Evolutionary conservation across 2,113 vertebrate genomes (phyloP).

Genomic region (Baryphthengus martii): DNA sequence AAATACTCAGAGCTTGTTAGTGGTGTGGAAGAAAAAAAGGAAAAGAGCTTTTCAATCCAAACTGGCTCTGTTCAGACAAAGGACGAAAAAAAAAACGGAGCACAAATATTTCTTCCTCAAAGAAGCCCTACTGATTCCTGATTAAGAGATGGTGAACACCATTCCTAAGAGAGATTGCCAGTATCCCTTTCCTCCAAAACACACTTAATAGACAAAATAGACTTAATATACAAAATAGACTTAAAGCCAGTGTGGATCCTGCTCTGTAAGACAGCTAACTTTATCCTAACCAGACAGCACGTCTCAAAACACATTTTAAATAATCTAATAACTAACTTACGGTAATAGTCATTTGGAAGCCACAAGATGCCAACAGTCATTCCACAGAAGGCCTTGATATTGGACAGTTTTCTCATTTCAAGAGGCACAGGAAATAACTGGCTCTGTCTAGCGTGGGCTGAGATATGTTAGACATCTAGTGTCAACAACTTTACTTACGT

Average conservation of each 20-base stretch:
- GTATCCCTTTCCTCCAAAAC: not conserved
- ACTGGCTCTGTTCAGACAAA: not conserved
- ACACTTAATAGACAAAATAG: too few relatives aligned
- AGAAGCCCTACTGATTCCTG: not conserved
- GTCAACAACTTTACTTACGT: not conserved
- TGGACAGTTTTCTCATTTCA: not conserved
- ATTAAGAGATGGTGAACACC: not conserved
- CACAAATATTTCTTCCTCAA: not conserved
- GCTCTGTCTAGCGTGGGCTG: not conserved
- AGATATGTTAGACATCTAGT: not conserved
- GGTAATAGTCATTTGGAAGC: not conserved
- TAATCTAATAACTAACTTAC: conserved; percentile 17
- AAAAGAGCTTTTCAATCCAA: not conserved
- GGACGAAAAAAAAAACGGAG: fast-evolving
- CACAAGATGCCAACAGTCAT: not conserved
- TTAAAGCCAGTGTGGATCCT: not conserved
- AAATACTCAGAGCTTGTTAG: not conserved
- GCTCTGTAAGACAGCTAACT: not conserved
- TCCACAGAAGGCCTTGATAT: not conserved
- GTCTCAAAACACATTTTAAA: not conserved
- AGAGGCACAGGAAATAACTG: not conserved
- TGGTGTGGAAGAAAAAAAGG: not conserved
- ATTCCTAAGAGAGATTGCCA: not conserved
- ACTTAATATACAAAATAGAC: too few relatives aligned
- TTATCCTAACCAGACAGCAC: not conserved